These are phyloP conservation scores for Poeciliopsis occidentalis DNA, from an alignment of 2,113 vertebrate species.

Conservation along the genomic window DNA sequence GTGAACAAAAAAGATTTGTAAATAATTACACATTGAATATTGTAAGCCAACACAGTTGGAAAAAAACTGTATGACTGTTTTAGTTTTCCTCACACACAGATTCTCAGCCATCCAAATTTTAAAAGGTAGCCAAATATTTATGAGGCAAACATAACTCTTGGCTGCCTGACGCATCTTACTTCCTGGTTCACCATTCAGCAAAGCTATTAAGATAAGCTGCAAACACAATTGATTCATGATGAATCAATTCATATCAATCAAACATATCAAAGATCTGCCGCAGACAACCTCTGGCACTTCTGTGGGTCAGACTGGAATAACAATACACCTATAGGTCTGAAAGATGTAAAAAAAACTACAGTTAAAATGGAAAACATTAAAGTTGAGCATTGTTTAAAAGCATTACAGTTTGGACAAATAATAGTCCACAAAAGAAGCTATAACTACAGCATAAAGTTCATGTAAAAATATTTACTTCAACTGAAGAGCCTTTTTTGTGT, in stretches of 20 bases:
- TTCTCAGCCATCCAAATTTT: neutral
- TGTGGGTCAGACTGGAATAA: neutral
- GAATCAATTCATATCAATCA: neutral
- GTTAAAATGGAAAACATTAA: neutral
- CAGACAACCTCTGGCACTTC: neutral
- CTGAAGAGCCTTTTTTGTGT: too few relatives aligned
- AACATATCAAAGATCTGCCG: too few relatives aligned
- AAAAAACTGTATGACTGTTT: neutral
- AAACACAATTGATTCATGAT: neutral
- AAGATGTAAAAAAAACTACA: neutral
- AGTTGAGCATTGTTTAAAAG: neutral
- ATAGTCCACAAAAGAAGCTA: neutral
- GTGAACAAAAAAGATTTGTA: neutral
- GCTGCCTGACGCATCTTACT: slow-evolving; percentile 1
- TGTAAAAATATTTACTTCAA: too few relatives aligned
- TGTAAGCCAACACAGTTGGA: neutral
- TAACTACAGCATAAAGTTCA: too few relatives aligned
- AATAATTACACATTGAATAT: neutral
- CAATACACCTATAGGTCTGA: neutral
- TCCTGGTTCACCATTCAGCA: slow-evolving; percentile 4
- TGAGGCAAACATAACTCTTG: slow-evolving; percentile 5
- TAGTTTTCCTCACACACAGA: neutral
- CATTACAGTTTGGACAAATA: neutral
- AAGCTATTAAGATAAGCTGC: neutral
- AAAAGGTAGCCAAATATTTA: neutral